These are phyloP conservation scores for Aeoliscus strigatus DNA, from an alignment of 2,797 vertebrate genomes.

Conservation along the genomic window DNA sequence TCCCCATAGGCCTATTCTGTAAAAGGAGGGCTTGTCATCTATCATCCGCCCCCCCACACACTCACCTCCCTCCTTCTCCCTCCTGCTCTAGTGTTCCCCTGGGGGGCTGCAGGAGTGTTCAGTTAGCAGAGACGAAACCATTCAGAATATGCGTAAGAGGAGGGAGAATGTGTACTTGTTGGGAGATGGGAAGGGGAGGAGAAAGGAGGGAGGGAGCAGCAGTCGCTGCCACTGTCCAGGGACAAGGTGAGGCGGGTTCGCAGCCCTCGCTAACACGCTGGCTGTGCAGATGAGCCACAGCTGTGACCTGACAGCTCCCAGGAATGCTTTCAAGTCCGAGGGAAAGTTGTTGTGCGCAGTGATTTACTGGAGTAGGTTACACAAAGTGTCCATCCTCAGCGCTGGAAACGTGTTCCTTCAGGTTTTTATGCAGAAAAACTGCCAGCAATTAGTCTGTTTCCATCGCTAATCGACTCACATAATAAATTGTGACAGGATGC, in stretches of 20 bases:
- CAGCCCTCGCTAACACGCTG: slow-evolving; percentile 43
- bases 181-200: slow-evolving; percentile 64
- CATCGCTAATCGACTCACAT: too few species aligned
- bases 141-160: slow-evolving; percentile 70
- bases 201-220: slow-evolving; percentile 35
- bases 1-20: slow-evolving; percentile 66
- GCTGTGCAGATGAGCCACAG: slow-evolving; percentile 15
- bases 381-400: slow-evolving; percentile 10
- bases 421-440: slow-evolving; percentile 12
- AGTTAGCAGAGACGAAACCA: slow-evolving; percentile 74
- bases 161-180: slow-evolving; percentile 62
- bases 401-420: slow-evolving; percentile 16
- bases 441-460: too few species aligned
- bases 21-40: slow-evolving; percentile 74
- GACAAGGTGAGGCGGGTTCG: slow-evolving; percentile 51
- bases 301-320: slow-evolving; percentile 23
- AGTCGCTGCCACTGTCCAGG: slow-evolving; percentile 51
- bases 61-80: too few species aligned
- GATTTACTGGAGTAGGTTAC: slow-evolving; percentile 23
- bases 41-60: slow-evolving; percentile 46
- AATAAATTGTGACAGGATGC: too few species aligned
- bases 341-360: slow-evolving; percentile 2
- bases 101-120: slow-evolving; percentile 68
- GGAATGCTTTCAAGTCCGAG: slow-evolving; percentile 44
- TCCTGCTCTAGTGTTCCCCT: slow-evolving; percentile 59